Base-by-base conservation (phyloP, 2,113 vertebrate species). In the Toxotes jaculatrix region DNA sequence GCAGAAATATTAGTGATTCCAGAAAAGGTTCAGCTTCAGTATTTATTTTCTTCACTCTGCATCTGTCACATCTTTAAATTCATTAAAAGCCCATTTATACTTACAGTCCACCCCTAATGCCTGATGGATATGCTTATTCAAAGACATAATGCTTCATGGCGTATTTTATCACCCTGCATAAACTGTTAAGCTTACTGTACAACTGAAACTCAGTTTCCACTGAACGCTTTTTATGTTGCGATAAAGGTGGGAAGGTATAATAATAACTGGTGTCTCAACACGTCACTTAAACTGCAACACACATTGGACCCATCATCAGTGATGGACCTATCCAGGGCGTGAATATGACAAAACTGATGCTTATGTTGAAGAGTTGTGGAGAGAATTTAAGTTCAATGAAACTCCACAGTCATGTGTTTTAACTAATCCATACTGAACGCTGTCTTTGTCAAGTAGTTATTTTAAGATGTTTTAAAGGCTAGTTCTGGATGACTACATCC, bases 121-220 rank as follows among this genome's bases (percentile, higher is more conserved):
- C 16, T 31, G 13, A 43, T 61, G 55, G n/a, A 40, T 13, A 13
- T 43, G 19, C n/a, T 43, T 45, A 27, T 11, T 36, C 43, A 53
- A 16, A 32, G 7, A 69, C 17, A 23, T 19, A 64, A 73, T 60
- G 61, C 23, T 53, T 53, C 51, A 66, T 77, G 32, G 17, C n/a
- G 32, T 60, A 42, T 67, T 61, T 45, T 73, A 51, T 60, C 13
- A 23, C 38, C 12, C 1, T 4, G 4, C 23, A 34, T 53, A 23
- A 23, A 59, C 9, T 1, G 4, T 42, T 62, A 40, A 5, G 12
- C 14, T 43, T 11, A 42, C 16, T 27, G 3, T 56, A 17, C 34
- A 71, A 27, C 27, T 8, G 11, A 19, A 55, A 38, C 5, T 55
- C n/a, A 10, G 59, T 17, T 36, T 56, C 4, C 1, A 64, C 38